Base-by-base conservation (phyloP, 1,140 invertebrate species). In the Zaprionus tsacasi region DNA sequence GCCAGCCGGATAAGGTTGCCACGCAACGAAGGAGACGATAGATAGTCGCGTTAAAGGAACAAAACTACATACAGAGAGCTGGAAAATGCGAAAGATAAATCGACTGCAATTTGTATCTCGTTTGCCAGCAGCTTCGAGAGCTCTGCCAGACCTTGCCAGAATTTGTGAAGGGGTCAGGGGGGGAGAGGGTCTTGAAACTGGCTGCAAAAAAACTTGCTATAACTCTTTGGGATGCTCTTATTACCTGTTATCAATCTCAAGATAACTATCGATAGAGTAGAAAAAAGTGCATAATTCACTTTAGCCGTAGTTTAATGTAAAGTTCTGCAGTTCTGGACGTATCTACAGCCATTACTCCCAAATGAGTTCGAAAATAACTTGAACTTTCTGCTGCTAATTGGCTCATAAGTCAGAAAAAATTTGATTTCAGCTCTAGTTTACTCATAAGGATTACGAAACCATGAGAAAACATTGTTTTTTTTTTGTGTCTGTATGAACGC, bases 1-100 rank as follows among this genome's bases (percentile, higher is more conserved):
- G 40, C 56, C 54, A 69, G 61, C 12, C 7, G 50, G 45, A 50
- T 50, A 50, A 50, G 21, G 45, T 25, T 50, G 45, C 6, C 45
- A 48, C 3, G 45, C 45, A 35, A 35, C 17, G 17, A 15, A 15
- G 8, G 45, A 21, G 15, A 4, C n/a, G 21, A 21, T 21, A 21
- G 45, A 48, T 48, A 48, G 45, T 21, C 17, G 17, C 17, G 45
- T 21, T 2, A 57, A 12, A 33, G 10, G 30, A 21, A 45, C n/a
- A 45, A 17, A 50, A 50, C 45, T 50, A 50, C 27, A 30, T 5
- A 17, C 17, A 7, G 45, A n/a, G 21, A 48, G 17, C 1, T 5
- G 3, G 17, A 21, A 25, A 21, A 3, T 10, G 3, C 10, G 8
- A 17, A 10, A 50, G 45, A 50, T 50, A 11, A 50, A 50, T 50